Evolutionary conservation across 2,888 invertebrate species (phyloP).

Genomic region (Caenorhabditis becei): DNA sequence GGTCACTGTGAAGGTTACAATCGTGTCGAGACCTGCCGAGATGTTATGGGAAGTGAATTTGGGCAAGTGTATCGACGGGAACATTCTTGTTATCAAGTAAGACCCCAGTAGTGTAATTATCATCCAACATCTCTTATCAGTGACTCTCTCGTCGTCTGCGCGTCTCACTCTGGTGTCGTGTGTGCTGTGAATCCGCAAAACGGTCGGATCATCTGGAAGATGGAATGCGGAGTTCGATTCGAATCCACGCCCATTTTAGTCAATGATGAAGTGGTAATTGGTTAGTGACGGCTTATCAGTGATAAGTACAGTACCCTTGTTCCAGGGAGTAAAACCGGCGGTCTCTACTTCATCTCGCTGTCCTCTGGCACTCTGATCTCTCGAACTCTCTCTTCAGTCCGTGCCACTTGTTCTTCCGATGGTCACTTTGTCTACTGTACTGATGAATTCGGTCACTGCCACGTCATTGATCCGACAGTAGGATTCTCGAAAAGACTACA

Average conservation of each 20-base stretch:
- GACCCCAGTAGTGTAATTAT: not conserved
- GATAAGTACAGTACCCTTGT: not conserved
- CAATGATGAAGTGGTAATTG: conserved; percentile 34
- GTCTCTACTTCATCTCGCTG: conserved; percentile 15
- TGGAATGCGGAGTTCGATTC: conserved; percentile 32
- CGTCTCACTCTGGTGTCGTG: conserved; percentile 45
- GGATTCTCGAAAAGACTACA: not conserved
- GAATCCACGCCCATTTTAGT: conserved; percentile 42
- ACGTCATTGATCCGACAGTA: conserved; percentile 28
- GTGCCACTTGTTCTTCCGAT: conserved; percentile 18
- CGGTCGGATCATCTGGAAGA: conserved; percentile 23
- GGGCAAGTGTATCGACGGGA: conserved; percentile 58
- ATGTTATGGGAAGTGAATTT: conserved; percentile 53
- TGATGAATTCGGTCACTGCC: conserved; percentile 26
- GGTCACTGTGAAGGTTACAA: not conserved
- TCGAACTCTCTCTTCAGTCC: not conserved
- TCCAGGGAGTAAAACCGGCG: conserved; percentile 23
- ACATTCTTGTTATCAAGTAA: conserved; percentile 24
- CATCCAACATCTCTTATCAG: not conserved
- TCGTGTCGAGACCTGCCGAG: not conserved
- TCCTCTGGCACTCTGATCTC: not conserved
- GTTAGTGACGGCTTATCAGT: not conserved
- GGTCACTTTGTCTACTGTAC: conserved; percentile 27
- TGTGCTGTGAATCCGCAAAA: conserved; percentile 32
- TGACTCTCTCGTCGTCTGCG: conserved; percentile 18